A percentile compares a stretch with the other conserved stretches of the same genome.
These are phyloP conservation scores for Sebastes kiyomatsui DNA, from an alignment of 2,797 vertebrate species.

Conservation along the genomic window DNA sequence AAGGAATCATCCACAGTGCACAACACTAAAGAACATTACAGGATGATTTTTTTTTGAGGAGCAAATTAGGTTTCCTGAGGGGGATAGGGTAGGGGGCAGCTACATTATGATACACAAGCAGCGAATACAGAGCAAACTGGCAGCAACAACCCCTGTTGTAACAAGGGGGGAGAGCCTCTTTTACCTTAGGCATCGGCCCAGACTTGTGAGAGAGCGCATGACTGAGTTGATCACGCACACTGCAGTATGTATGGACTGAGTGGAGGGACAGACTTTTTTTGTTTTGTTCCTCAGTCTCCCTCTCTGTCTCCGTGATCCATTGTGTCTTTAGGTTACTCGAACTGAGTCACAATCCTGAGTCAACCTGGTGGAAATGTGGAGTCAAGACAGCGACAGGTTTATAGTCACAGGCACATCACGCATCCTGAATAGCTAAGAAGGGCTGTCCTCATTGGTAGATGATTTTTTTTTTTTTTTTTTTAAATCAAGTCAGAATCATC, in stretches of 20 bases:
- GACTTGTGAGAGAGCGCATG: constrained; percentile 77
- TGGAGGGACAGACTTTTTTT: constrained; percentile 76
- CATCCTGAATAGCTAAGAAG: constrained; percentile 53
- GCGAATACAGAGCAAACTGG: constrained; percentile 78
- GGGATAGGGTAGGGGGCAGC: constrained; percentile 60
- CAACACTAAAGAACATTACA: constrained; percentile 58
- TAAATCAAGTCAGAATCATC: constrained; percentile 15
- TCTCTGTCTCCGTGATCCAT: constrained; percentile 72
- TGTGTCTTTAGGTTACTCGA: constrained; percentile 81
- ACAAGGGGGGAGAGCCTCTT: constrained; percentile 78
- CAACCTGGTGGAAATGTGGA: constrained; percentile 87
- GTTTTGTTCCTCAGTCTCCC: constrained; percentile 78
- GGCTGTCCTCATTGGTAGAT: constrained; percentile 37
- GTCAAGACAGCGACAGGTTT: constrained; percentile 85
- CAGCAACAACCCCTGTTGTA: constrained; percentile 69
- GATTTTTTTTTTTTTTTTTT: not conserved
- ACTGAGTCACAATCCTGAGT: constrained; percentile 84
- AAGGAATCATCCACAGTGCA: constrained; percentile 49
- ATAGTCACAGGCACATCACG: constrained; percentile 78
- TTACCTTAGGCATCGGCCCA: constrained; percentile 86
- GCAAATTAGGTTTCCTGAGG: constrained; percentile 37
- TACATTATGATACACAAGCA: constrained; percentile 75
- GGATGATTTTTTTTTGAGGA: constrained; percentile 35
- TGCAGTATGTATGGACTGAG: constrained; percentile 78
- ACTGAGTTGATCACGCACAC: constrained; percentile 78